phyloP scores from a whole-genome alignment of 1,140 invertebrate genomes.

The Augochlora pura region DNA sequence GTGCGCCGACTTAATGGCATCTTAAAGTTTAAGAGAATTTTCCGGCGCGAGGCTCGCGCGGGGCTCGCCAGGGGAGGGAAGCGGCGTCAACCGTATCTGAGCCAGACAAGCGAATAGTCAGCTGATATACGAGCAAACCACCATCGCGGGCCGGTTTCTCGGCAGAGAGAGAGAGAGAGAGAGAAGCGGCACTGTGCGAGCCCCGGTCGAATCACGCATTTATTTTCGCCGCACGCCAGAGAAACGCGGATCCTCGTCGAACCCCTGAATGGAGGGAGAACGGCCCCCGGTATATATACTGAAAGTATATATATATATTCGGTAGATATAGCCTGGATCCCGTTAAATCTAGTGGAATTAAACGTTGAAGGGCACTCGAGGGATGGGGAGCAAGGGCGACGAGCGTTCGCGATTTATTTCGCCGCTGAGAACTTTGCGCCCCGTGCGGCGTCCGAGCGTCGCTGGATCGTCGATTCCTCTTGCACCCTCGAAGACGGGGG shows the following conservation, averaged over 20 bases:
- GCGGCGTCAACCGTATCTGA: slow-evolving; percentile 62
- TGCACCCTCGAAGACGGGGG: too few relatives aligned
- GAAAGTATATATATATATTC: slow-evolving; percentile 59
- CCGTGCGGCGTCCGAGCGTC: too few relatives aligned
- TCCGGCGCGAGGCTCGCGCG: slow-evolving; percentile 33
- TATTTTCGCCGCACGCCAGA: slow-evolving; percentile 52
- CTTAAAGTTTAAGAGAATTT: slow-evolving; percentile 64
- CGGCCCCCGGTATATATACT: too few relatives aligned
- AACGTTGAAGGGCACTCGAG: slow-evolving; percentile 58
- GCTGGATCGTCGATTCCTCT: too few relatives aligned
- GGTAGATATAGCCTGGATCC: slow-evolving; percentile 50
- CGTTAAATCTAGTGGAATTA: slow-evolving; percentile 66
- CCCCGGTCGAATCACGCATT: slow-evolving; percentile 58
- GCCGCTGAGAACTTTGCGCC: background rate
- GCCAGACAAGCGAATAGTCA: slow-evolving; percentile 63
- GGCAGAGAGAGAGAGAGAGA: too few relatives aligned
- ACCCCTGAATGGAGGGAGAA: slow-evolving; percentile 37
- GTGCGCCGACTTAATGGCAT: slow-evolving; percentile 63
- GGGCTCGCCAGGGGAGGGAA: too few relatives aligned
- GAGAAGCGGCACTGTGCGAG: background rate
- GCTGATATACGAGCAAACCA: slow-evolving; percentile 61
- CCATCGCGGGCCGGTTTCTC: background rate
- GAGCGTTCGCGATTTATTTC: slow-evolving; percentile 37
- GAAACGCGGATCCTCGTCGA: slow-evolving; percentile 42
- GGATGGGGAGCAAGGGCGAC: slow-evolving; percentile 49